Evolutionary conservation across 2,113 vertebrate genomes (phyloP), one percentile per base, ranked within the genome.

Genomic region (Xyliphius kryptos): DNA sequence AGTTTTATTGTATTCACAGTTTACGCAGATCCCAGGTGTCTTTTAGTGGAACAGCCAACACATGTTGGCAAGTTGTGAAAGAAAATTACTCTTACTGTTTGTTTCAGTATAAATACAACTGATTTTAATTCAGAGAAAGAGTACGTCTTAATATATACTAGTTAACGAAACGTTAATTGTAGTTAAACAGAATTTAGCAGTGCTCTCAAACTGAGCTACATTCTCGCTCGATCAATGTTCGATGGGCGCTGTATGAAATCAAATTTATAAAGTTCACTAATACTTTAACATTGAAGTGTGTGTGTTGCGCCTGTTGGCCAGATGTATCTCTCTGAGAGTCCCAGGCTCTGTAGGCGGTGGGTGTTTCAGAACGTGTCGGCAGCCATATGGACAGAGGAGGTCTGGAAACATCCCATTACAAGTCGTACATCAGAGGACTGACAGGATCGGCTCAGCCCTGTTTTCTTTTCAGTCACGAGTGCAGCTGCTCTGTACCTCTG

Each of bases 391-490:
- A 89, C 70, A 85, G 81, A 83, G 81, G 87, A 87, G 84, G 83
- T 86, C 74, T 92, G 91, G 90, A 92, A 91, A 93, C 91, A 91
- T 91, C 91, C 91, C 87, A 88, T 91, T 91, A 92, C 87, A 89
- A 91, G 86, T 90, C 86, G 79, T 92, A 90, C 88, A 91, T 93
- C 91, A 93, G 83, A 77, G 79, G 63, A 47, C 82, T 91, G 91
- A 92, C 88, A 92, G 87, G 80, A 78, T 81, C 67, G 72, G 85
- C 86, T 89, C 86, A 79, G 85, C 85, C 86, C 87, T 90, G 86
- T 91, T 91, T 92, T 89, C 84, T 88, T 91, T 92, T 91, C 88
- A 90, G 89, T 89, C 87, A 87, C 85, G 85, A 89, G 89, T 86
- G 60, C 77, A 77, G 75, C 76, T 75, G 72, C 70, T 71, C 47